phyloP scores from a whole-genome alignment of 1,140 invertebrate species.

The Mamestra configurata region DNA sequence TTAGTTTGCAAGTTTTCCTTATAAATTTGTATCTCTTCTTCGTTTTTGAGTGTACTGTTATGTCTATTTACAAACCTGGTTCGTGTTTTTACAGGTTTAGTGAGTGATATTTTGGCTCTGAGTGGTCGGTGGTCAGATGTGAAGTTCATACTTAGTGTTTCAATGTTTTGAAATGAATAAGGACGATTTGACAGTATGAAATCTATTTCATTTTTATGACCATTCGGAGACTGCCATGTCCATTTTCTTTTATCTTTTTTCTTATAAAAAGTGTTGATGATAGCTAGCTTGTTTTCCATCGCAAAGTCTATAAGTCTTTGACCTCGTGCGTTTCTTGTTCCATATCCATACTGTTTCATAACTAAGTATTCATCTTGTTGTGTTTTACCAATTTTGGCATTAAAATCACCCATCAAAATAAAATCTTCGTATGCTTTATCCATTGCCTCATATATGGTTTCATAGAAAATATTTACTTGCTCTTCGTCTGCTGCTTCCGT shows the following conservation, averaged over 20 bases:
- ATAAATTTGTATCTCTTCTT: conserved; percentile 6
- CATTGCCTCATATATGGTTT: not conserved
- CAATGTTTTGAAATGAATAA: not conserved
- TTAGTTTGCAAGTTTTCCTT: not conserved
- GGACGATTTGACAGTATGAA: conserved; percentile 9
- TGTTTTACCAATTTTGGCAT: not conserved
- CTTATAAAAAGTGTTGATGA: conserved; percentile 19
- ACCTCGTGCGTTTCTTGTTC: not conserved
- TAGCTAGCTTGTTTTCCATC: conserved; percentile 11
- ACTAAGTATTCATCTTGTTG: not conserved
- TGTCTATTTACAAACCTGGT: not conserved
- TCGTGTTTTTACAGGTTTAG: not conserved
- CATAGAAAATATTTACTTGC: conserved; percentile 17
- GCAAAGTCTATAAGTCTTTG: conserved; percentile 15
- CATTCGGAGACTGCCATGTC: conserved; percentile 4
- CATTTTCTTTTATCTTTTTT: conserved; percentile 5
- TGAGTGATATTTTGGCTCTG: not conserved
- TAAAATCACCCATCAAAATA: not conserved
- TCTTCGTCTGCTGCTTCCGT: conserved; percentile 26
- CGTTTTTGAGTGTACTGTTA: not conserved
- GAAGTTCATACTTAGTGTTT: not conserved
- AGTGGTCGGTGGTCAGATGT: conserved; percentile 5
- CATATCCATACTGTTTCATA: conserved; percentile 9
- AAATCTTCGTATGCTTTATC: not conserved
- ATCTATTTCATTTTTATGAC: conserved; percentile 14